Evolutionary conservation across 2,888 invertebrate species (phyloP).

Genomic region (Eupithecia vulgata): DNA sequence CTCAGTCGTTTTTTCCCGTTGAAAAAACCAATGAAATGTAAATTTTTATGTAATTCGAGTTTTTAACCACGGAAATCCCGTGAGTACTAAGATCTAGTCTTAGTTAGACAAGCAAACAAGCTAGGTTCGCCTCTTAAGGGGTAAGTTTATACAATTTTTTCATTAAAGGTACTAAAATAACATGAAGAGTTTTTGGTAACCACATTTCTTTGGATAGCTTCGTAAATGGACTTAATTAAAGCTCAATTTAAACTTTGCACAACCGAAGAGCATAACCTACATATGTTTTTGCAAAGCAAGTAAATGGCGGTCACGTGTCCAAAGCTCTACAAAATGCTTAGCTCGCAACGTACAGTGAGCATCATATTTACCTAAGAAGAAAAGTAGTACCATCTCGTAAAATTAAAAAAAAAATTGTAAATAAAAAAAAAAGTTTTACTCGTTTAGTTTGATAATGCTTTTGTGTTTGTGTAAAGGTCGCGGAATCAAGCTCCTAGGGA

Average conservation of each 20-base stretch:
- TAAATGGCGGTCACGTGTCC: not conserved
- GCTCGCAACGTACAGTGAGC: not conserved
- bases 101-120: too few species aligned
- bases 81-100: too few species aligned
- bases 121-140: too few species aligned
- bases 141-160: too few species aligned
- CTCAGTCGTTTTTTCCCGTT: too few species aligned
- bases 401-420: too few species aligned
- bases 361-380: not conserved
- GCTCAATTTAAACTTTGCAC: not conserved
- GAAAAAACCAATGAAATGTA: too few species aligned
- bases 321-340: slow-evolving; percentile 1
- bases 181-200: not conserved
- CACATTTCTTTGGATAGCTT: not conserved
- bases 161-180: too few species aligned
- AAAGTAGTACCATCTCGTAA: not conserved
- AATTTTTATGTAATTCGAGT: too few species aligned
- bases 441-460: not conserved
- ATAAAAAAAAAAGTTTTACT: too few species aligned
- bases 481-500: too few species aligned
- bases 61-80: too few species aligned
- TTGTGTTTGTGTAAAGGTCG: not conserved
- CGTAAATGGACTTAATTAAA: not conserved
- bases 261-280: not conserved
- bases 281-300: slow-evolving; percentile 1